phyloP scores from a whole-genome alignment of 2,113 vertebrate genomes.

The Lepisosteus osseus region DNA sequence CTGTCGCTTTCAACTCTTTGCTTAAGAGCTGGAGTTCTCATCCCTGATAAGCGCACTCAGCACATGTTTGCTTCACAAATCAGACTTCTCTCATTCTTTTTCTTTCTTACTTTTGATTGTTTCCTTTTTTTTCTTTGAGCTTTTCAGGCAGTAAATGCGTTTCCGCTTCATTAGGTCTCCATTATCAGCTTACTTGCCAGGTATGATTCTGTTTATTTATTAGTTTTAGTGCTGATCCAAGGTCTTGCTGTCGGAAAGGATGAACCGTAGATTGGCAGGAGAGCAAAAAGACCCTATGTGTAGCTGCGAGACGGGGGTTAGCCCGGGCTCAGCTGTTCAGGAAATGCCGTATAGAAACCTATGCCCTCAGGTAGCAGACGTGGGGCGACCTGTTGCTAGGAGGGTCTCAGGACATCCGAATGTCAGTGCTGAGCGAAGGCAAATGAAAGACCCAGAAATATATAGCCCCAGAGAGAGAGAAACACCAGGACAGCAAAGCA shows the following conservation, averaged over 20 bases:
- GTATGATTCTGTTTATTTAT: slow-evolving; percentile 72
- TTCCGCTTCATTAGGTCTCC: slow-evolving; percentile 41
- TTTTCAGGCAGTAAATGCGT: slow-evolving; percentile 27
- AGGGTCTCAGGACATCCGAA: too few species aligned
- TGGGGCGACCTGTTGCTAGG: too few species aligned
- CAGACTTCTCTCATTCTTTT: slow-evolving; percentile 45
- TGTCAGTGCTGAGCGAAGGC: too few species aligned
- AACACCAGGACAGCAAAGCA: too few species aligned
- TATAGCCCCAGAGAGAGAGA: too few species aligned
- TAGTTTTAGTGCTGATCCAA: slow-evolving; percentile 47
- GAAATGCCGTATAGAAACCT: too few species aligned
- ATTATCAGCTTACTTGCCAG: slow-evolving; percentile 66
- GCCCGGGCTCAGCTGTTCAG: too few species aligned
- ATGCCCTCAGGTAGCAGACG: too few species aligned
- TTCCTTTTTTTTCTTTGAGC: slow-evolving; percentile 9
- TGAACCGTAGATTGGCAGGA: too few species aligned
- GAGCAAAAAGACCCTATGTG: too few species aligned
- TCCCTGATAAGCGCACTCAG: slow-evolving; percentile 19
- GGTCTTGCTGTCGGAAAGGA: slow-evolving; percentile 40
- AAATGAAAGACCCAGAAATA: too few species aligned
- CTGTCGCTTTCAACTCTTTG: slow-evolving; percentile 21
- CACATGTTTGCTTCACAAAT: slow-evolving; percentile 55
- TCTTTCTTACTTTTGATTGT: slow-evolving; percentile 21
- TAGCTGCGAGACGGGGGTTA: too few species aligned
- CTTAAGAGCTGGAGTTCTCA: slow-evolving; percentile 5